Percentiles rank a stretch among this genome's conserved stretches.
These are phyloP conservation scores for Blastobasis adustella DNA, from an alignment of 2,888 invertebrate species.

Conservation along the genomic window DNA sequence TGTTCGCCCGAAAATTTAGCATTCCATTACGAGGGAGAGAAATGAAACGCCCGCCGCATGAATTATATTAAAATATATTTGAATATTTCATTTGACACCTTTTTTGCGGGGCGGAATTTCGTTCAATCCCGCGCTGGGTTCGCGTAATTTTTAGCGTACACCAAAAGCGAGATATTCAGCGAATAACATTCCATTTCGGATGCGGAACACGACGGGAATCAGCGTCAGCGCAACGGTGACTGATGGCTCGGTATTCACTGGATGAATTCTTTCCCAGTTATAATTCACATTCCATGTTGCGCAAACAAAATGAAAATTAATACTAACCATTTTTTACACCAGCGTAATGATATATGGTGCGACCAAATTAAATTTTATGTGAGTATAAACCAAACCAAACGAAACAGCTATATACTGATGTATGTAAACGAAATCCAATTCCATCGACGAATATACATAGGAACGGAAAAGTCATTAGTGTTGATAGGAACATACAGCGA, in stretches of 20 bases:
- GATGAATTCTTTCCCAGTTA: conserved; percentile 51
- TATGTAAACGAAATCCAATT: neutral
- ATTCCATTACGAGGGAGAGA: conserved; percentile 75
- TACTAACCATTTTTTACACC: conserved; percentile 17
- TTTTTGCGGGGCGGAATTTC: conserved; percentile 69
- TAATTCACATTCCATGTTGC: neutral
- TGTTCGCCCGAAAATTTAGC: conserved; percentile 74
- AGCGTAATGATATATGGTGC: conserved; percentile 11
- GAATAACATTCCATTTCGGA: conserved; percentile 73
- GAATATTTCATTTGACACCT: conserved; percentile 76
- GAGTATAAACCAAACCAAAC: neutral
- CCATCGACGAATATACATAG: neutral
- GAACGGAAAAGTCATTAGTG: conserved; percentile 38
- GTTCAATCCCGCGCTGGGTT: conserved; percentile 61
- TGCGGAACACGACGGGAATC: conserved; percentile 67
- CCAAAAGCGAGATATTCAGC: conserved; percentile 63
- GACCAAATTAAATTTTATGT: neutral
- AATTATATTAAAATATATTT: conserved; percentile 76
- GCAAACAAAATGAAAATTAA: too few relatives aligned
- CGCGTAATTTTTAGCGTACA: conserved; percentile 71
- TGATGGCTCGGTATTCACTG: conserved; percentile 54
- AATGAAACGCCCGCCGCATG: conserved; percentile 75
- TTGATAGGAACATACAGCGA: conserved; percentile 18
- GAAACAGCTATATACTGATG: neutral
- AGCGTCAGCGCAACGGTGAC: conserved; percentile 67